phyloP scores from a whole-genome alignment of 1,140 invertebrate species.

The Babylonia areolata region DNA sequence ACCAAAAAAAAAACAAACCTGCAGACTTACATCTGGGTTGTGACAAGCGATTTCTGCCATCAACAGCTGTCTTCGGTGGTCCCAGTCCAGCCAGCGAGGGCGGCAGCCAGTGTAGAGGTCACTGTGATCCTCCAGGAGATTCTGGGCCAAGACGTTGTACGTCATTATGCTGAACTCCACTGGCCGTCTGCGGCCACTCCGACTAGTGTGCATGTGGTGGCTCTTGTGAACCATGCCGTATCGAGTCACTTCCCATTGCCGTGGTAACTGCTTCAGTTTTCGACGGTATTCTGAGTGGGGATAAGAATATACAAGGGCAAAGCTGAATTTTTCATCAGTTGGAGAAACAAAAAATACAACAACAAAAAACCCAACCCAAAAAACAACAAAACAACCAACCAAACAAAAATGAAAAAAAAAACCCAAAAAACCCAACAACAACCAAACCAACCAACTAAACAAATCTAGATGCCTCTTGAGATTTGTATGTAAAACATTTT shows the following conservation, averaged over 20 bases:
- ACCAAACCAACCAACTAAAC: too few species aligned
- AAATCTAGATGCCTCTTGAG: too few species aligned
- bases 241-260: conserved; percentile 49
- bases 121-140: conserved; percentile 84
- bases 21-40: conserved; percentile 84
- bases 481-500: too few species aligned
- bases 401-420: too few species aligned
- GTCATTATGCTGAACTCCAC: conserved; percentile 66
- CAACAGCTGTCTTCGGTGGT: conserved; percentile 82
- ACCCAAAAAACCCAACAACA: too few species aligned
- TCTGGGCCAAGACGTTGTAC: conserved; percentile 93
- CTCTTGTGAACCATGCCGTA: conserved; percentile 18
- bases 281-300: background rate
- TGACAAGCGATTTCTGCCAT: conserved; percentile 83
- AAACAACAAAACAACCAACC: too few species aligned
- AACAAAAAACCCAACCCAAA: too few species aligned
- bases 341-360: background rate
- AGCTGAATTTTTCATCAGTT: background rate
- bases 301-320: too few species aligned
- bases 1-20: too few species aligned
- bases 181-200: conserved; percentile 22
- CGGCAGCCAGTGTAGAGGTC: conserved; percentile 85
- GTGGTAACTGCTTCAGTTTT: conserved; percentile 9
- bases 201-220: background rate
- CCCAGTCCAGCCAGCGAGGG: conserved; percentile 82